Evolutionary conservation across 2,113 vertebrate genomes (phyloP).

Genomic region (Eidolon helvum): DNA sequence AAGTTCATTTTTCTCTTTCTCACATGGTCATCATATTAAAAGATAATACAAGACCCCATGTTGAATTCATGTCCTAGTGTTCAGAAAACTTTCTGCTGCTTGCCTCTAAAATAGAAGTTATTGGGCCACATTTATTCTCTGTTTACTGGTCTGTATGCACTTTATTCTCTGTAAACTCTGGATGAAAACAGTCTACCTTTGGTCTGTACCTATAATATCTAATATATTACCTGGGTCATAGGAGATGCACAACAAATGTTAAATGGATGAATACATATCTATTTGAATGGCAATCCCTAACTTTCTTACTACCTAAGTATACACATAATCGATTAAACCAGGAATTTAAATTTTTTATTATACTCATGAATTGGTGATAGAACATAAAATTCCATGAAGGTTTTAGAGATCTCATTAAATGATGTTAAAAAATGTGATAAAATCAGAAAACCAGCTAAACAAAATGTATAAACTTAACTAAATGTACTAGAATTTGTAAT

Average conservation of each 20-base stretch:
- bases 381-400: not conserved
- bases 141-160: not conserved
- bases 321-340: not conserved
- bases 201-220: not conserved
- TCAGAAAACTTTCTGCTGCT: not conserved
- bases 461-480: not conserved
- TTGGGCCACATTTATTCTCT: not conserved
- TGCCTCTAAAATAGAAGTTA: not conserved
- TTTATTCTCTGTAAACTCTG: not conserved
- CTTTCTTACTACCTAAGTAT: not conserved
- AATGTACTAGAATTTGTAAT: not conserved
- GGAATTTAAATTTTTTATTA: not conserved
- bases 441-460: not conserved
- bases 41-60: not conserved
- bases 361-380: not conserved
- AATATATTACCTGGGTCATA: not conserved
- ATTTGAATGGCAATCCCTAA: not conserved
- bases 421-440: not conserved
- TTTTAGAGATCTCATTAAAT: not conserved
- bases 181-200: not conserved
- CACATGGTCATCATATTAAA: not conserved
- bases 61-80: not conserved
- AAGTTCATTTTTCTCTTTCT: not conserved
- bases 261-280: not conserved
- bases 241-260: not conserved